Evolutionary conservation across 2,888 invertebrate species (phyloP).

Genomic region (Odontomyia ornata): DNA sequence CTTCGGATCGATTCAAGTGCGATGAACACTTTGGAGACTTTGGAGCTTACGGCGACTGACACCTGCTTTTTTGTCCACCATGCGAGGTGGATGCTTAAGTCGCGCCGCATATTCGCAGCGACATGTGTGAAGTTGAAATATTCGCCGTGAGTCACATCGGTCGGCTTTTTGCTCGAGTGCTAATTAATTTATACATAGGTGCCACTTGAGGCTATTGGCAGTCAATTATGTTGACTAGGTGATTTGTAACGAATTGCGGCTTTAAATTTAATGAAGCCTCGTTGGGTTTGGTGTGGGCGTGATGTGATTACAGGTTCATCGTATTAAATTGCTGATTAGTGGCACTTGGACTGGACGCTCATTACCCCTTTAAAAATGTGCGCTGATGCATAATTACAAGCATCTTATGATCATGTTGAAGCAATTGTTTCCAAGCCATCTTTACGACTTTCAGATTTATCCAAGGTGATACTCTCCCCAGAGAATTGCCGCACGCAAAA

Average conservation of each 20-base stretch:
- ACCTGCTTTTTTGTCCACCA: not conserved
- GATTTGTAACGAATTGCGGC: not conserved
- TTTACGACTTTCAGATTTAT: too few relatives aligned
- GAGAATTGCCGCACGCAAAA: too few relatives aligned
- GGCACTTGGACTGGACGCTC: too few relatives aligned
- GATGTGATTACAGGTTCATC: too few relatives aligned
- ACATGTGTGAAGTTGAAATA: not conserved
- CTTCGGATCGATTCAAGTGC: conserved; percentile 11
- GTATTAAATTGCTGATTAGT: too few relatives aligned
- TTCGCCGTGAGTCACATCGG: not conserved
- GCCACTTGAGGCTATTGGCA: not conserved
- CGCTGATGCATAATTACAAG: too few relatives aligned
- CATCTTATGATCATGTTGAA: too few relatives aligned
- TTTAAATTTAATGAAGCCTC: not conserved
- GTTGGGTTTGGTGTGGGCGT: too few relatives aligned
- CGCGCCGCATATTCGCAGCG: not conserved
- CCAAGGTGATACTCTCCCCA: too few relatives aligned
- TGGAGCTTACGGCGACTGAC: not conserved
- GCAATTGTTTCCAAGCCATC: too few relatives aligned
- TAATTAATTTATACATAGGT: not conserved
- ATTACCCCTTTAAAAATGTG: too few relatives aligned
- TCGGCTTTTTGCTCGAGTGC: not conserved
- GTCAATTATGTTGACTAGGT: not conserved
- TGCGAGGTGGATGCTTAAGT: not conserved
- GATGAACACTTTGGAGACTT: conserved; percentile 22